Base-by-base conservation (phyloP, 2,113 vertebrate species). In the Laterallus jamaicensis region DNA sequence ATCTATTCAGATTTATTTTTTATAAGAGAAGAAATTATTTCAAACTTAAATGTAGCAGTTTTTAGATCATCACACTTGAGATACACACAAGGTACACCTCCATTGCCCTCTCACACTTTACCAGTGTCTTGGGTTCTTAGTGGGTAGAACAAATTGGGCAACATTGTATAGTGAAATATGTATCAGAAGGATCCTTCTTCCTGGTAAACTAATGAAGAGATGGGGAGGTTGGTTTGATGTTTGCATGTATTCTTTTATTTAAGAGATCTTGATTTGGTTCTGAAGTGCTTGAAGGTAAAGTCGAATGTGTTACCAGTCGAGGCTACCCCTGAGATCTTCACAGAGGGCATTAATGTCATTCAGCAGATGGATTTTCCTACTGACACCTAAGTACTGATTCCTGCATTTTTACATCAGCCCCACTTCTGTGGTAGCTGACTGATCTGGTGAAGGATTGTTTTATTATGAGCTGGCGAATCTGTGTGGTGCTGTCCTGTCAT, bases 401-500 rank as follows among this genome's bases (percentile, higher is more conserved):
- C 60, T 63, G 22, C 8, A 10, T 7, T 60, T 82, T 77, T 59
- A 18, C 5, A 6, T 47, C 64, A 81, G 59, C 50, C 16, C 24
- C 39, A 11, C 29, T 73, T 77, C 9, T 78, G 26, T 40, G 15
- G 6, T 35, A 37, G 52, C 10, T 71, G 60, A 40, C 56, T 47
- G 29, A 40, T 40, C 16, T 60, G 9, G 59, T 8, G 12, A 69
- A 49, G 5, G 35, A 35, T 35, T 35, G 35, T 82, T 15, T 54
- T 71, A 28, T 8, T 54, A 15, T 26, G 52, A 87, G n/a, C 39
- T 70, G 52, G 25, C 15, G 8, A 28, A 19, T 84, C 32, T 69
- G 8, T 5, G 21, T 31, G 2, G 8, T 2, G 1, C 20, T 79
- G 6, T 64, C 11, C 3, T 66, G 2, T 28, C 12, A 28, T 32